Base-by-base conservation (phyloP, 2,113 vertebrate genomes). In the Leptodactylus fuscus region DNA sequence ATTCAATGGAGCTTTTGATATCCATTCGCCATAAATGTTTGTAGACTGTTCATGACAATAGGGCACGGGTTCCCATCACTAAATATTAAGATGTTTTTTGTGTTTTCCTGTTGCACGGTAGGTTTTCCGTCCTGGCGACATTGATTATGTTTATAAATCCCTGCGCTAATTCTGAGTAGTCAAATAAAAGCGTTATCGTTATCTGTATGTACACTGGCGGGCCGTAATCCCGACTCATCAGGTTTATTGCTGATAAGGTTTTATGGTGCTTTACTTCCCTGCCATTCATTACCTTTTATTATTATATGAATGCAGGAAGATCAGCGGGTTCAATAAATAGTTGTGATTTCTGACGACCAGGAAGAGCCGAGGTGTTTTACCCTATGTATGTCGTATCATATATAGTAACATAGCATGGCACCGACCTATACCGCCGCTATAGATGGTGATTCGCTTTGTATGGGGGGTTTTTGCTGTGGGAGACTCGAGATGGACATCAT, bases 211-310 rank as follows among this genome's bases (percentile, higher is more conserved):
- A 80, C 53, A 60, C 32, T 62, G 6, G 12, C 55, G 13, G 20
- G 36, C 12, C 22, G 11, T 58, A 27, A 55, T 55, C 77, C 51
- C 1, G 22, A 80, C 34, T 80, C 53, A 60, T n/a, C 55, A 13
- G 34, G 10, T 80, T 60, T 80, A 80, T 80, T 80, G 77, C 77
- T 79, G 76, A 79, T 79, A 79, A 79, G 13, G 51, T 22, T 80
- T 80, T 80, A 80, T 80, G 77, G 77, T 18, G 7, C 77, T 80
- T 80, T 80, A 44, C 34, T 80, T 80, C 34, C 41, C 53, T 62
- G 5, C 77, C 24, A 18, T 80, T 36, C 36, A 80, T 60, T 62
- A 62, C 77, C 53, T 62, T 80, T 80, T 62, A 80, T 60, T 79
- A 53, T 38, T 18, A 41, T 41, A 60, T 41, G 53, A 36, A 36